Evolutionary conservation across 2,888 invertebrate genomes (phyloP).

Genomic region (Diadegma fenestrale): DNA sequence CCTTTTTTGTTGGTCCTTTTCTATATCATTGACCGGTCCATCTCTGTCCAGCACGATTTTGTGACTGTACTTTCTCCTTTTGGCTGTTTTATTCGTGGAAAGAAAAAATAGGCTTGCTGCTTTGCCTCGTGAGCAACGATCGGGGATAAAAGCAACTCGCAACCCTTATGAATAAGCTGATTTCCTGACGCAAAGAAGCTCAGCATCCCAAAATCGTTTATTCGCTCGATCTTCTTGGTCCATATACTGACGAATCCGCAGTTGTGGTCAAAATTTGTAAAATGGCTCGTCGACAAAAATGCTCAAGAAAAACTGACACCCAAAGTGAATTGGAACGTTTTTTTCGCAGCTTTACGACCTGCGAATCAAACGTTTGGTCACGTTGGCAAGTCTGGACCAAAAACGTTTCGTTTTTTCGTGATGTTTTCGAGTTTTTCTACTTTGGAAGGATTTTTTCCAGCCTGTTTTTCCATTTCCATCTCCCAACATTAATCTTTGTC

Average conservation of each 20-base stretch:
- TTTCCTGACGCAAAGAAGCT: slow-evolving; percentile 36
- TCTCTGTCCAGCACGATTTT: not conserved
- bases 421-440: too few relatives aligned
- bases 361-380: not conserved
- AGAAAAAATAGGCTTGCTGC: not conserved
- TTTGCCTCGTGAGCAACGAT: slow-evolving; percentile 29
- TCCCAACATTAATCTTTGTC: not conserved
- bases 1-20: not conserved
- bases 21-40: not conserved
- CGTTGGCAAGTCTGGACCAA: not conserved
- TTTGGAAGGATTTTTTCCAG: too few relatives aligned
- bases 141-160: slow-evolving; percentile 26
- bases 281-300: not conserved
- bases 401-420: too few relatives aligned
- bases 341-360: not conserved
- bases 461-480: not conserved
- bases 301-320: not conserved
- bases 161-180: slow-evolving; percentile 56
- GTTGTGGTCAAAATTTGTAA: slow-evolving; percentile 1
- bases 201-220: slow-evolving; percentile 6
- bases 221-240: not conserved
- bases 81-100: not conserved
- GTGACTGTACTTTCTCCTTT: not conserved
- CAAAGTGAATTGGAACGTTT: not conserved
- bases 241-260: slow-evolving; percentile 4